Evolutionary conservation across 2,797 vertebrate species (phyloP).

Genomic region (Mycteria americana): DNA sequence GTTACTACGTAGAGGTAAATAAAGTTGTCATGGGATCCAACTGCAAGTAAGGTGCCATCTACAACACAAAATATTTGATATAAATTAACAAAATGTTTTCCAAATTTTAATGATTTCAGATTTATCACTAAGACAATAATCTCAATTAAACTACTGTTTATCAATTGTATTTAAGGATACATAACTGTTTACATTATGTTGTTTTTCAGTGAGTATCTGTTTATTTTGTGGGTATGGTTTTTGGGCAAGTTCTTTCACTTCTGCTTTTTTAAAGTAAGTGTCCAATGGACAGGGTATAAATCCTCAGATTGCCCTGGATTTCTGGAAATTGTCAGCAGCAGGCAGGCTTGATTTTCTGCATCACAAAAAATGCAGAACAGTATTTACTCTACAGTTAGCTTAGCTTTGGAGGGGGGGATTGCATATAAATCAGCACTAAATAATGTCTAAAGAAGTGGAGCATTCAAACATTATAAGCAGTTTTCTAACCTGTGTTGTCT

Average conservation of each 20-base stretch:
- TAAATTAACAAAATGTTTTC: neutral
- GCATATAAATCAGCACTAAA: neutral
- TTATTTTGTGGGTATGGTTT: neutral
- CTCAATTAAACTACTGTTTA: neutral
- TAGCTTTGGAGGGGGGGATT: neutral
- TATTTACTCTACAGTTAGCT: neutral
- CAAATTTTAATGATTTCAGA: neutral
- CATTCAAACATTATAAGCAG: neutral
- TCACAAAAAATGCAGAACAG: neutral
- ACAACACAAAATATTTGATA: slow-evolving; percentile 46
- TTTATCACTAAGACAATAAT: neutral
- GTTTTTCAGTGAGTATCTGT: neutral
- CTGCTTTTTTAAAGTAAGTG: neutral
- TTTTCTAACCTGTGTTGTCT: neutral
- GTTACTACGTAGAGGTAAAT: slow-evolving; percentile 96
- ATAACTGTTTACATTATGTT: neutral
- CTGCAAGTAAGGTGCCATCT: slow-evolving; percentile 93
- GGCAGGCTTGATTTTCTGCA: neutral
- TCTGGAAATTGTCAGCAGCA: neutral
- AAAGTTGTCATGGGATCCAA: slow-evolving; percentile 98
- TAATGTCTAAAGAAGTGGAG: neutral
- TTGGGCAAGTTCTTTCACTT: neutral
- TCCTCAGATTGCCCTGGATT: neutral
- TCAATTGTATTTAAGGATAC: neutral
- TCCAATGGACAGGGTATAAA: neutral